Evolutionary conservation across 1,140 invertebrate genomes (phyloP).

Genomic region (Pissodes strobi): DNA sequence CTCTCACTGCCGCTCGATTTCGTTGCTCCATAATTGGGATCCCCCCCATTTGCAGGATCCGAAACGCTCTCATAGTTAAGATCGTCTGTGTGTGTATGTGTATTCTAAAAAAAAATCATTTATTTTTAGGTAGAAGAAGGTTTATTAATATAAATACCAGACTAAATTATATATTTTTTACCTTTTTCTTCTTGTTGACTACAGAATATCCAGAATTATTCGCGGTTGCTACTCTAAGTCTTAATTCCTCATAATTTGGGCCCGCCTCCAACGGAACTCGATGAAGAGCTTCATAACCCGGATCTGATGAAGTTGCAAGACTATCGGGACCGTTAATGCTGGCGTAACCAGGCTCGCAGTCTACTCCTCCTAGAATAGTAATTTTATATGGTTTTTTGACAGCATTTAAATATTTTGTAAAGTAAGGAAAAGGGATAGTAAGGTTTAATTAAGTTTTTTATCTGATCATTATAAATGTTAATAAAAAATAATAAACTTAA

Average conservation of each 20-base stretch:
- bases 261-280: slow-evolving; percentile 61
- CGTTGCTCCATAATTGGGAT: slow-evolving; percentile 60
- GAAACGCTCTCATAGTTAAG: slow-evolving; percentile 74
- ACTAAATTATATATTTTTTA: background rate
- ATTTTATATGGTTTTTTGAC: too few relatives aligned
- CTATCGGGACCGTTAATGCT: slow-evolving; percentile 61
- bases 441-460: too few relatives aligned
- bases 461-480: too few relatives aligned
- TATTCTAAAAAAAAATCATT: too few relatives aligned
- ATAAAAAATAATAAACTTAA: too few relatives aligned
- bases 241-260: slow-evolving; percentile 73
- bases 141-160: too few relatives aligned
- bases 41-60: slow-evolving; percentile 57
- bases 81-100: too few relatives aligned
- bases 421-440: too few relatives aligned
- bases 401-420: too few relatives aligned
- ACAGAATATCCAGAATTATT: slow-evolving; percentile 58
- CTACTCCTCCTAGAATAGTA: background rate
- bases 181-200: slow-evolving; percentile 58
- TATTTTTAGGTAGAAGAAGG: too few relatives aligned
- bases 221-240: slow-evolving; percentile 53
- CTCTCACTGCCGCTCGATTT: slow-evolving; percentile 69
- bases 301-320: slow-evolving; percentile 63
- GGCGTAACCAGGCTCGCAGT: slow-evolving; percentile 55
- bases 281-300: slow-evolving; percentile 64